Conservation (phyloP, 2,888 invertebrate species). For the Exephanes ischioxanthus region DNA sequence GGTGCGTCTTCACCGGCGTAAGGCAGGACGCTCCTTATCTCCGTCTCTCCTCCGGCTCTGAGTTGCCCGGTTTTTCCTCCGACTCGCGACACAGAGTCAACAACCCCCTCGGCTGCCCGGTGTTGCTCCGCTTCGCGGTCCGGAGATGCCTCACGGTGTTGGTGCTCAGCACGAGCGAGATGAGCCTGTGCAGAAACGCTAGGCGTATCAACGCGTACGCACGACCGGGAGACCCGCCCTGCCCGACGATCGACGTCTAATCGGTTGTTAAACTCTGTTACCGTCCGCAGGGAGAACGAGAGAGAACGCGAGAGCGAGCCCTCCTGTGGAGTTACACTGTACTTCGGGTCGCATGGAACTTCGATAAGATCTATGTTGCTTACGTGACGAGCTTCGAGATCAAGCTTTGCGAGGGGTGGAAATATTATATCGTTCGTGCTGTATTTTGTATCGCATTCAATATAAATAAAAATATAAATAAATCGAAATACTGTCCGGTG, state of each 20-base stretch:
- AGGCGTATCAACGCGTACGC: constrained; percentile 41
- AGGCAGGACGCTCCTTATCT: not conserved
- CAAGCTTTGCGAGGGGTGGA: not conserved
- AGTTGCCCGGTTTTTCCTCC: constrained; percentile 37
- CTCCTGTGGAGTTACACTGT: not conserved
- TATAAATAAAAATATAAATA: not conserved
- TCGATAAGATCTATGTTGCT: not conserved
- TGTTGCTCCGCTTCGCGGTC: constrained; percentile 7
- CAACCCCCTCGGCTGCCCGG: constrained; percentile 29
- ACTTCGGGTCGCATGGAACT: not conserved
- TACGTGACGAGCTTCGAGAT: not conserved
- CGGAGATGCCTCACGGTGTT: constrained; percentile 11
- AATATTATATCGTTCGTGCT: not conserved
- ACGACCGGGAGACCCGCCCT: constrained; percentile 31
- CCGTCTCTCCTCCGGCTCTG: constrained; percentile 35
- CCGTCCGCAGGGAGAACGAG: not conserved
- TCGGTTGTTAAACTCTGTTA: constrained; percentile 57
- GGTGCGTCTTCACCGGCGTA: not conserved
- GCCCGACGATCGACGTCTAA: constrained; percentile 53
- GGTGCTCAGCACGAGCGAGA: constrained; percentile 5
- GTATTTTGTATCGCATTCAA: not conserved
- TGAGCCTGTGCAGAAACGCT: constrained; percentile 14
- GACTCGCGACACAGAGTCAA: constrained; percentile 37
- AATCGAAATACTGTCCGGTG: not conserved
- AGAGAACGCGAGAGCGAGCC: not conserved